Evolutionary conservation across 2,888 invertebrate genomes (phyloP).

Genomic region (Toxonevra muliebris): DNA sequence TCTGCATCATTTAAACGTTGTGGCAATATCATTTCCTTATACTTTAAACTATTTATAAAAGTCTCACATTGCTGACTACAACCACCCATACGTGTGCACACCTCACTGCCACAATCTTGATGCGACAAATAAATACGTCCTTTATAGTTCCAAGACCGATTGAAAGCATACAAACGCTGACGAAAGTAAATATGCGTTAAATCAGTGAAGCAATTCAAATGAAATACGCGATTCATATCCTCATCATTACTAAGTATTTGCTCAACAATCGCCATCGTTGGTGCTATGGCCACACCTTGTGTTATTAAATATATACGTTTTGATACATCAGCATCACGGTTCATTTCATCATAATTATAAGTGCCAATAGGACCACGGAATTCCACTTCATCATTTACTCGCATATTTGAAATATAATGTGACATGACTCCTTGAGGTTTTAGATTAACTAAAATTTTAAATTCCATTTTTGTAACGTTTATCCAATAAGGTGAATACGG

Average conservation of each 20-base stretch:
- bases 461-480: constrained; percentile 57
- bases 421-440: constrained; percentile 71
- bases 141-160: constrained; percentile 79
- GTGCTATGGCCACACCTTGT: constrained; percentile 81
- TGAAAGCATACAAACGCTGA: constrained; percentile 69
- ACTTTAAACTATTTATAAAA: constrained; percentile 48
- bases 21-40: constrained; percentile 51
- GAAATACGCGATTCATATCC: constrained; percentile 71
- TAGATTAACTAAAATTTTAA: constrained; percentile 72
- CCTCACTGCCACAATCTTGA: constrained; percentile 45
- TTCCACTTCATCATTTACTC: constrained; percentile 67
- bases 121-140: constrained; percentile 70
- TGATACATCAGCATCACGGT: constrained; percentile 25
- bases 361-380: constrained; percentile 77
- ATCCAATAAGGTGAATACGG: constrained; percentile 63
- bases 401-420: constrained; percentile 66
- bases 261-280: constrained; percentile 73
- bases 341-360: constrained; percentile 35
- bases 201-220: constrained; percentile 72
- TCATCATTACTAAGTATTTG: constrained; percentile 73
- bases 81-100: constrained; percentile 26
- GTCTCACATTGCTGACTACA: constrained; percentile 43
- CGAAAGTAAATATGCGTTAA: constrained; percentile 71
- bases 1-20: constrained; percentile 43
- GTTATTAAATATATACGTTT: constrained; percentile 67